phyloP scores from a whole-genome alignment of 2,888 invertebrate species.

The Lasioglossum calceatum region DNA sequence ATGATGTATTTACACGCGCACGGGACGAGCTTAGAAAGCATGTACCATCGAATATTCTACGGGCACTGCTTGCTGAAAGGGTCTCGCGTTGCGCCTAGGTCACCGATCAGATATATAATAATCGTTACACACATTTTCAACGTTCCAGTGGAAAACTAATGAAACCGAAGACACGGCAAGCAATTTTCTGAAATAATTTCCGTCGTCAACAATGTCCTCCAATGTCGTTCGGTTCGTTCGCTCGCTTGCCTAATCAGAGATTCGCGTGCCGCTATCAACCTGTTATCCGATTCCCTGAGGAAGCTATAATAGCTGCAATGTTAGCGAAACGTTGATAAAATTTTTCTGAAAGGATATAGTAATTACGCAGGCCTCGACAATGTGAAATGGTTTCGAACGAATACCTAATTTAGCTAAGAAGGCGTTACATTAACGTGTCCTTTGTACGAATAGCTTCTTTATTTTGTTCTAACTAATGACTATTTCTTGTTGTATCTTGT shows the following conservation, averaged over 20 bases:
- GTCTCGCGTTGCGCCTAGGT: not conserved
- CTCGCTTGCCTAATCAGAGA: not conserved
- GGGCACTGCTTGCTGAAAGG: not conserved
- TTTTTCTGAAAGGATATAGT: not conserved
- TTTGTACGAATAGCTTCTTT: not conserved
- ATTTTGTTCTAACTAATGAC: not conserved
- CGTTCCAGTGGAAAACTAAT: not conserved
- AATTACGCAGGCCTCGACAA: not conserved
- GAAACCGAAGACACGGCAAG: not conserved
- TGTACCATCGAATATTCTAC: not conserved
- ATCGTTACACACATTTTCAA: not conserved
- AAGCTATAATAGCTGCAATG: not conserved
- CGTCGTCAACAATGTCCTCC: not conserved
- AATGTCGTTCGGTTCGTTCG: not conserved
- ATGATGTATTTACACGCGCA: not conserved
- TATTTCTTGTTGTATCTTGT: not conserved
- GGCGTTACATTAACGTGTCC: too few relatives aligned
- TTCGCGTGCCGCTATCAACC: not conserved
- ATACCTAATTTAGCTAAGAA: not conserved
- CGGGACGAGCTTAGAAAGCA: not conserved
- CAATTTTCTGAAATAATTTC: not conserved
- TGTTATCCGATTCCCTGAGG: not conserved
- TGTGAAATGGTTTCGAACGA: not conserved
- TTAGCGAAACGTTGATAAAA: not conserved
- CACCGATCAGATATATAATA: not conserved